phyloP scores from a whole-genome alignment of 1,140 invertebrate genomes.

The Heliothis virescens region DNA sequence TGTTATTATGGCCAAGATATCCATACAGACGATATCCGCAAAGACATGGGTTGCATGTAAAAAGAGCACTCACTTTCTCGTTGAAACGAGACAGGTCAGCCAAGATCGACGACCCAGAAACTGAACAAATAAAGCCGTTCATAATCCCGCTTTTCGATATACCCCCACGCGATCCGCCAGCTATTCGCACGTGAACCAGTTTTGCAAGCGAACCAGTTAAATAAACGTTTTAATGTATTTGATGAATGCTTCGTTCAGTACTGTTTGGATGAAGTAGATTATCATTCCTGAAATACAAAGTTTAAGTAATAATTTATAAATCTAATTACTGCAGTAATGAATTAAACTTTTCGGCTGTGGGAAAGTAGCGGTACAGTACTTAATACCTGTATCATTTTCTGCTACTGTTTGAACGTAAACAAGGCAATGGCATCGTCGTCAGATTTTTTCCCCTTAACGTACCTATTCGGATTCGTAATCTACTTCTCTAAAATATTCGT shows the following conservation, averaged over 20 bases:
- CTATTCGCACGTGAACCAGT: conserved; percentile 51
- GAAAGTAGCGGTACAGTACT: no score
- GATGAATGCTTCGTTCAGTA: conserved; percentile 24
- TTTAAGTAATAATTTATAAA: not conserved
- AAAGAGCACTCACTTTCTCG: conserved; percentile 51
- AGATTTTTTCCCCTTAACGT: no score
- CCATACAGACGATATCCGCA: not conserved
- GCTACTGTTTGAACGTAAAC: no score
- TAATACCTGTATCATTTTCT: no score
- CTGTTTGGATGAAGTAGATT: not conserved
- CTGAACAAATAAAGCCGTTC: conserved; percentile 56
- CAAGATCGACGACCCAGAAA: conserved; percentile 77
- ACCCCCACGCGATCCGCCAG: conserved; percentile 60
- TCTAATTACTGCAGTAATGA: no score
- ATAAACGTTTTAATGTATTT: conserved; percentile 50
- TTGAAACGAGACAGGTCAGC: conserved; percentile 64
- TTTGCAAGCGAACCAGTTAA: conserved; percentile 32
- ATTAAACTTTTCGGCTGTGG: no score
- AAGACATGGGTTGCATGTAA: conserved; percentile 22
- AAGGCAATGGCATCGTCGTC: no score
- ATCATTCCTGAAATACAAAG: not conserved
- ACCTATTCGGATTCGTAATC: no score
- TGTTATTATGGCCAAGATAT: not conserved
- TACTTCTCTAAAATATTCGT: no score
- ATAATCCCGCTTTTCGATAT: conserved; percentile 54